Evolutionary conservation across 2,888 invertebrate genomes (phyloP).

Genomic region (Dexiosoma caninum): DNA sequence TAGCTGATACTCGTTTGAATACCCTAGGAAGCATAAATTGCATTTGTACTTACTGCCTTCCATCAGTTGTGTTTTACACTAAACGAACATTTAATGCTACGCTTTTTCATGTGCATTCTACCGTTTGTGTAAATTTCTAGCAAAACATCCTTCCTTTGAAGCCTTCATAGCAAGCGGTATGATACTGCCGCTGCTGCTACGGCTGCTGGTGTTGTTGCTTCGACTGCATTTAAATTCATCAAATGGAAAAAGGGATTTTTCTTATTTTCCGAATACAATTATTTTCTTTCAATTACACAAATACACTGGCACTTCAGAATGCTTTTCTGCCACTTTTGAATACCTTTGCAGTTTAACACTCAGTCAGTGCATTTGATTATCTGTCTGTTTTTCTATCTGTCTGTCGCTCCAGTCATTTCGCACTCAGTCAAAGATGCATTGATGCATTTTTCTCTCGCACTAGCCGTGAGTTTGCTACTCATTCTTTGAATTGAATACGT

Average conservation of each 20-base stretch:
- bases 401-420: not conserved
- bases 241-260: conserved; percentile 40
- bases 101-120: conserved; percentile 37
- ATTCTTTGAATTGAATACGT: conserved; percentile 37
- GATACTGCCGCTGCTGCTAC: not conserved
- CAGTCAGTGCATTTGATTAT: conserved; percentile 6
- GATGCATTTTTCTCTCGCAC: conserved; percentile 57
- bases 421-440: not conserved
- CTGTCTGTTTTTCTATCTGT: not conserved
- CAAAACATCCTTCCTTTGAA: conserved; percentile 42
- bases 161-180: not conserved
- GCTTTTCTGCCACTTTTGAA: conserved; percentile 36
- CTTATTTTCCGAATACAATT: conserved; percentile 51
- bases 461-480: conserved; percentile 55
- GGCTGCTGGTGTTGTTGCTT: not conserved
- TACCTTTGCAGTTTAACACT: conserved; percentile 34
- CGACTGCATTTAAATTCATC: conserved; percentile 5
- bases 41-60: not conserved
- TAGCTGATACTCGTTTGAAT: too few relatives aligned
- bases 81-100: conserved; percentile 3
- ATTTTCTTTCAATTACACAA: conserved; percentile 65
- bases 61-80: conserved; percentile 2
- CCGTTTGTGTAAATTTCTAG: conserved; percentile 39
- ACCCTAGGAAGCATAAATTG: too few relatives aligned
- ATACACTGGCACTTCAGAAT: conserved; percentile 52